Conservation (phyloP, 1,140 invertebrate genomes). For the Micrasema longulum region DNA sequence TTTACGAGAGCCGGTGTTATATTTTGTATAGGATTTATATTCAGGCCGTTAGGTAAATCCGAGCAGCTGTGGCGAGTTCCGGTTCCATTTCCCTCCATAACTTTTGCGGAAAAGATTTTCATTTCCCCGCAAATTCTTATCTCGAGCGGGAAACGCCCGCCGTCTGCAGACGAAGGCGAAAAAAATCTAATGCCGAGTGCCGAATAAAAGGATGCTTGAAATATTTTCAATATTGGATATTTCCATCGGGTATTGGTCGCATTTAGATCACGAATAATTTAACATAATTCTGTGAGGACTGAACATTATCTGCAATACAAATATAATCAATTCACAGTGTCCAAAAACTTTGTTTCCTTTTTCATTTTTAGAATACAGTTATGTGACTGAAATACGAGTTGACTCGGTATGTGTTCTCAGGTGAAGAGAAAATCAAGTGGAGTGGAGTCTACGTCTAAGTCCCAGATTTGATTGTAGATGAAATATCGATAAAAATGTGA, state of each 20-base stretch:
- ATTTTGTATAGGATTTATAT: constrained; percentile 42
- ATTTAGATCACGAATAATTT: constrained; percentile 38
- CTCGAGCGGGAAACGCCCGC: constrained; percentile 1
- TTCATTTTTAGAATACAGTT: no score
- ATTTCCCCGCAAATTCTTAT: constrained; percentile 37
- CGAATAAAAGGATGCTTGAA: constrained; percentile 31
- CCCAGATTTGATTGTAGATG: no score
- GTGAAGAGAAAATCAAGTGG: no score
- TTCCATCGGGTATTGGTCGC: constrained; percentile 31
- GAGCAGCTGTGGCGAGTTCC: constrained; percentile 34
- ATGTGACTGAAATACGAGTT: no score
- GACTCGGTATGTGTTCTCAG: no score
- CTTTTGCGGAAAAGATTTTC: constrained; percentile 33
- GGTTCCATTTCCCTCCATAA: constrained; percentile 24
- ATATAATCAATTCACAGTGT: no score
- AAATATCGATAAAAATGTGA: no score
- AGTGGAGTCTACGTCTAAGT: no score
- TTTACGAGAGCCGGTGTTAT: constrained; percentile 7
- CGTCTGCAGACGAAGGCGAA: neutral
- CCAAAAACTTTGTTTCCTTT: no score
- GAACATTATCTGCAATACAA: no score
- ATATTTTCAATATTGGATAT: constrained; percentile 44
- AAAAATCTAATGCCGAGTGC: neutral
- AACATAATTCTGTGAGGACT: constrained; percentile 25
- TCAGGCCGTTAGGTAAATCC: constrained; percentile 32